Evolutionary conservation across 2,888 invertebrate species (phyloP).

Genomic region (Zele albiditarsus): DNA sequence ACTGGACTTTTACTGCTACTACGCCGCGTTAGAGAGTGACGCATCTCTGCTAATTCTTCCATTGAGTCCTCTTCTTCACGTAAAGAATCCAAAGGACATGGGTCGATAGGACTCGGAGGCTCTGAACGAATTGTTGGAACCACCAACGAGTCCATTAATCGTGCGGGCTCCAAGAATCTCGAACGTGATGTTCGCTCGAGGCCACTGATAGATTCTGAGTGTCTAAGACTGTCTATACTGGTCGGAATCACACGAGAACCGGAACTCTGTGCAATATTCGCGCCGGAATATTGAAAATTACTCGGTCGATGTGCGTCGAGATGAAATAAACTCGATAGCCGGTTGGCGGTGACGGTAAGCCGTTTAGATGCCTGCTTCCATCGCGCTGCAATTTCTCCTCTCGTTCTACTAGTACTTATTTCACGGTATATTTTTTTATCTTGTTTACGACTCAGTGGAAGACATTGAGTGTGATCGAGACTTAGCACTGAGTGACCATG

Average conservation of each 20-base stretch:
- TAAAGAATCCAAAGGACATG: slow-evolving; percentile 58
- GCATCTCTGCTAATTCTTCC: slow-evolving; percentile 15
- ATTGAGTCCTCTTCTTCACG: slow-evolving; percentile 54
- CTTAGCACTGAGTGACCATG: slow-evolving; percentile 61
- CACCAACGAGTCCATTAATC: slow-evolving; percentile 55
- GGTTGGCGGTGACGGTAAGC: slow-evolving; percentile 63
- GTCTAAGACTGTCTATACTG: slow-evolving; percentile 55
- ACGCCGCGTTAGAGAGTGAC: slow-evolving; percentile 17
- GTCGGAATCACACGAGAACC: slow-evolving; percentile 42
- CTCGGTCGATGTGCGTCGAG: slow-evolving; percentile 44
- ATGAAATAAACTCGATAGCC: slow-evolving; percentile 56
- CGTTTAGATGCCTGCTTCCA: slow-evolving; percentile 49
- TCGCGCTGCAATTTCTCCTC: slow-evolving; percentile 18
- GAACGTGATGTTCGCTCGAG: slow-evolving; percentile 51
- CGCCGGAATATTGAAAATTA: slow-evolving; percentile 34
- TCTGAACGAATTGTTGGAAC: slow-evolving; percentile 67
- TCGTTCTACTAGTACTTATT: slow-evolving; percentile 30
- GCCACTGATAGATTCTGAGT: slow-evolving; percentile 59
- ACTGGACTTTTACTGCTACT: slow-evolving; percentile 52
- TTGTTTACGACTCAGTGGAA: slow-evolving; percentile 39
- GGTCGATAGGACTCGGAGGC: slow-evolving; percentile 67
- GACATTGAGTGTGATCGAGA: slow-evolving; percentile 55
- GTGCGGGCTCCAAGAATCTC: slow-evolving; percentile 55
- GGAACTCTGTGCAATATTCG: slow-evolving; percentile 28
- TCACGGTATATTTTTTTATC: slow-evolving; percentile 13